Percentiles rank a stretch among this genome's conserved stretches.
phyloP scores from a whole-genome alignment of 2,888 invertebrate species.

The Pycnomerus fuliginosus region DNA sequence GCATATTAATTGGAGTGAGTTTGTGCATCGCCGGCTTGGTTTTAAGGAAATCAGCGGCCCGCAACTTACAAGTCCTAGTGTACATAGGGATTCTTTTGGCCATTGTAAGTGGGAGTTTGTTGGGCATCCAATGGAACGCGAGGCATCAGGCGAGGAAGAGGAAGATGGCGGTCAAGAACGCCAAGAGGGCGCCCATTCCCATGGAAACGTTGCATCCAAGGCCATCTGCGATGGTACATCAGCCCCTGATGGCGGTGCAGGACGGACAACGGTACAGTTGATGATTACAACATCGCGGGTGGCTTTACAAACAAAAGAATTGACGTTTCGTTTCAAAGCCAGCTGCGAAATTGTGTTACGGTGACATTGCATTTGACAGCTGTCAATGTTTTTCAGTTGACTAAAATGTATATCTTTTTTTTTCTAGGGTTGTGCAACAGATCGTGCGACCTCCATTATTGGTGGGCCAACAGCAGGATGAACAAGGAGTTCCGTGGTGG shows the following conservation, averaged over 20 bases:
- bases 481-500: constrained; percentile 55
- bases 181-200: constrained; percentile 43
- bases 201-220: constrained; percentile 40
- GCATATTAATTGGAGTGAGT: constrained; percentile 65
- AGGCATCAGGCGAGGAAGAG: constrained; percentile 41
- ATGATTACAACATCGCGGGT: background rate
- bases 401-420: background rate
- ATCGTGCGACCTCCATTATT: constrained; percentile 6
- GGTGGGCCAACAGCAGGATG: constrained; percentile 30
- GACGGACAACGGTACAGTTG: constrained; percentile 25
- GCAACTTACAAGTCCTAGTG: constrained; percentile 65
- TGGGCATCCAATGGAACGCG: constrained; percentile 66
- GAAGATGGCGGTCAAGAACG: constrained; percentile 40
- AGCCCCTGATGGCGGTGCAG: constrained; percentile 31
- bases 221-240: constrained; percentile 9
- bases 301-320: too few species aligned
- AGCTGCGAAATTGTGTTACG: too few species aligned
- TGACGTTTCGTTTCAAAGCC: too few species aligned
- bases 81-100: constrained; percentile 65
- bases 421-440: constrained; percentile 9
- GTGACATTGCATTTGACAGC: too few species aligned
- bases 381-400: too few species aligned
- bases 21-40: constrained; percentile 67
- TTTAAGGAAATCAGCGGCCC: constrained; percentile 62
- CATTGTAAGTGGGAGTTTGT: constrained; percentile 62